A percentile compares a stretch with the other conserved stretches of the same genome.
Conservation (phyloP, 2,888 invertebrate genomes). For the Zygaena filipendulae region DNA sequence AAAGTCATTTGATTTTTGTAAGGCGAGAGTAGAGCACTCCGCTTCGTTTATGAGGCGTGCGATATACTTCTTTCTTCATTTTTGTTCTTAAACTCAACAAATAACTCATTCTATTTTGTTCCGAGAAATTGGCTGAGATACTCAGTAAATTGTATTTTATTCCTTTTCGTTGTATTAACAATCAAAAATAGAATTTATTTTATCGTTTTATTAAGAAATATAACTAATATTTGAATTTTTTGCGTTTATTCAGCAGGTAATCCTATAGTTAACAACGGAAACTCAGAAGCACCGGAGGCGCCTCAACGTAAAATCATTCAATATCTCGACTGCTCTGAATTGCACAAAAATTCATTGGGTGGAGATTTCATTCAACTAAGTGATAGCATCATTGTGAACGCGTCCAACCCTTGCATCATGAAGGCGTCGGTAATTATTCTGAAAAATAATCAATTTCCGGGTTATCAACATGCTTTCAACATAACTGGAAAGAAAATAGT, state of each 20-base stretch:
- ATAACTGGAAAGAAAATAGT: constrained; percentile 8
- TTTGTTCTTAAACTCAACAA: constrained; percentile 2
- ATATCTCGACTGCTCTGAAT: constrained; percentile 4
- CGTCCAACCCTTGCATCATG: constrained; percentile 4
- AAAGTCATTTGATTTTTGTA: constrained; percentile 2
- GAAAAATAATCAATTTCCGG: constrained; percentile 6
- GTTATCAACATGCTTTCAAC: constrained; percentile 4
- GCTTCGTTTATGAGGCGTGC: not conserved
- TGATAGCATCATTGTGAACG: constrained; percentile 1
- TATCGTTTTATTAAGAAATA: constrained; percentile 7
- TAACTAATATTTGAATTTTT: constrained; percentile 8
- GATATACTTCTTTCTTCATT: not conserved
- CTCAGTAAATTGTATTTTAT: constrained; percentile 9
- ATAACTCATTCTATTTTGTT: constrained; percentile 5
- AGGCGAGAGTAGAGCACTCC: constrained; percentile 1
- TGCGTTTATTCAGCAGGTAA: too few species aligned
- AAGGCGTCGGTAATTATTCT: constrained; percentile 6
- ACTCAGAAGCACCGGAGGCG: not conserved
- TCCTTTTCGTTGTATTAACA: constrained; percentile 6
- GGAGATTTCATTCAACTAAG: too few species aligned
- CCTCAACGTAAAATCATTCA: constrained; percentile 1
- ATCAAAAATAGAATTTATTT: constrained; percentile 4
- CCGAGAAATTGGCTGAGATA: too few species aligned
- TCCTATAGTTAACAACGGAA: too few species aligned
- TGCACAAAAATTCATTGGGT: constrained; percentile 3